Conservation (phyloP, 2,113 vertebrate genomes). For the Paramisgurnus dabryanus region DNA sequence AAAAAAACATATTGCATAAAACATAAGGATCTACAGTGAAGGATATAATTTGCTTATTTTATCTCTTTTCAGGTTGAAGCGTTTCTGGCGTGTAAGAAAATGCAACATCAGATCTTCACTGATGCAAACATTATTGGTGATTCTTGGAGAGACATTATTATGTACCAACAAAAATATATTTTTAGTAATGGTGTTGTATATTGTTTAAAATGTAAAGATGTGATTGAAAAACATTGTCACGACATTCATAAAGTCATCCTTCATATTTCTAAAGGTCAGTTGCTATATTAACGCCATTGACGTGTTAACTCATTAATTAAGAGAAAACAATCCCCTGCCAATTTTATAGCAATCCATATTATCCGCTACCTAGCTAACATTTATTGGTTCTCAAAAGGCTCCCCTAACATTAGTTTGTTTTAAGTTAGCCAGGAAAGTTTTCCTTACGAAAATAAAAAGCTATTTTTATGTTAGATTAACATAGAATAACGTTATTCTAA, state of each 20-base stretch:
- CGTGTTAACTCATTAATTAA: too few relatives aligned
- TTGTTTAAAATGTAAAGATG: not conserved
- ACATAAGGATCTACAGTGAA: constrained; percentile 10
- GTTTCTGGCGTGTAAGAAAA: not conserved
- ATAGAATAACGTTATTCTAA: too few relatives aligned
- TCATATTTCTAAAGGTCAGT: not conserved
- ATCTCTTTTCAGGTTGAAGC: constrained; percentile 33
- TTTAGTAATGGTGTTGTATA: not conserved
- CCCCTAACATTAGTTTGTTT: too few relatives aligned
- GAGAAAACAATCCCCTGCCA: too few relatives aligned
- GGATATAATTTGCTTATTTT: not conserved
- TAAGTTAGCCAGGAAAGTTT: too few relatives aligned
- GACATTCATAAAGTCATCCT: not conserved
- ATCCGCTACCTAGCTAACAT: too few relatives aligned
- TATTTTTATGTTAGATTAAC: too few relatives aligned
- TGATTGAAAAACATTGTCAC: not conserved
- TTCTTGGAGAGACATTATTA: not conserved
- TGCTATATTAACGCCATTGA: not conserved
- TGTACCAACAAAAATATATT: not conserved
- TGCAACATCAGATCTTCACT: not conserved
- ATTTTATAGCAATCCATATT: too few relatives aligned
- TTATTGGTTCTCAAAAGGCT: too few relatives aligned
- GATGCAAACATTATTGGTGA: not conserved
- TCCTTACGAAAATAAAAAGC: too few relatives aligned
- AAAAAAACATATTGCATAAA: not conserved